Conservation (phyloP, 2,113 vertebrate species). For the Mobula birostris region DNA sequence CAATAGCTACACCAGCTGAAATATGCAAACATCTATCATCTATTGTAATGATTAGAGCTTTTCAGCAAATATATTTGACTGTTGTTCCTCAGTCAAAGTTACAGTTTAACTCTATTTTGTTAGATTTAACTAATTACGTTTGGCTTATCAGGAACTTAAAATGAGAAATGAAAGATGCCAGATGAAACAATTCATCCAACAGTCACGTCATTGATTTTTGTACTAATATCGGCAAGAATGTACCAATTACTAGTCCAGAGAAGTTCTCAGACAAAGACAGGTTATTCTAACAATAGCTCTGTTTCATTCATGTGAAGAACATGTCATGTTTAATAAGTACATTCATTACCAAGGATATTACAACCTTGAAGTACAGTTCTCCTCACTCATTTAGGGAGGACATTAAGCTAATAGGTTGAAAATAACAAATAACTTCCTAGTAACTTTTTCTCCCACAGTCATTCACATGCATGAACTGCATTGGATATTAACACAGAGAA, state of each 20-base stretch:
- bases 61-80: not conserved
- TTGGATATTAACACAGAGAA: not conserved
- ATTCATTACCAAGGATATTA: conserved; percentile 11
- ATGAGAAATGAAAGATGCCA: conserved; percentile 23
- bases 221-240: not conserved
- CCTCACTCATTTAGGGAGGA: not conserved
- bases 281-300: not conserved
- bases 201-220: conserved; percentile 7
- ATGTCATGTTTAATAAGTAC: conserved; percentile 10
- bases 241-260: conserved; percentile 2
- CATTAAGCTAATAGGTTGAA: not conserved
- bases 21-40: not conserved
- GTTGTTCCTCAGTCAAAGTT: not conserved
- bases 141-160: not conserved
- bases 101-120: not conserved
- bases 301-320: not conserved
- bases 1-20: not conserved
- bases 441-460: no score
- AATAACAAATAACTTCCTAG: not conserved
- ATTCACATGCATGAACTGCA: not conserved
- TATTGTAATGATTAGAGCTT: not conserved
- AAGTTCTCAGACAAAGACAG: not conserved
- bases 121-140: not conserved
- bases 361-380: conserved; percentile 9
- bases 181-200: not conserved